Percentiles rank a stretch among this genome's conserved stretches.
Conservation (phyloP, 2,113 vertebrate species). For the Prietella phreatophila region DNA sequence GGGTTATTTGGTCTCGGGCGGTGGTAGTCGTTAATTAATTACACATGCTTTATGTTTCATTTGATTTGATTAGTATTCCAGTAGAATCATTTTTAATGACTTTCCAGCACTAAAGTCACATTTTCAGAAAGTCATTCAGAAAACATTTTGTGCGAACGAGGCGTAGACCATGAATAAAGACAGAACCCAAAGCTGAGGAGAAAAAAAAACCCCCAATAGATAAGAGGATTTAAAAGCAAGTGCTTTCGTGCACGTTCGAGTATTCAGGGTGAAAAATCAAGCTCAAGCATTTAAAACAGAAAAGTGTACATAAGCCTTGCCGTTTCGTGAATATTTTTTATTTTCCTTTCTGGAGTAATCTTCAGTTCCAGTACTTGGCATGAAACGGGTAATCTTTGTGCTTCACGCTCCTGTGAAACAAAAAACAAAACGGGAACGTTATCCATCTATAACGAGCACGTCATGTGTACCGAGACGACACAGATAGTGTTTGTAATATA, state of each 20-base stretch:
- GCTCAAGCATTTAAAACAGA: background rate
- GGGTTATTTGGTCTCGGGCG: background rate
- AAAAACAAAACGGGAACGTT: background rate
- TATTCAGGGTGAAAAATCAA: background rate
- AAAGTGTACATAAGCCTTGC: background rate
- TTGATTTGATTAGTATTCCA: background rate
- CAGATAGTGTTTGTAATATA: background rate
- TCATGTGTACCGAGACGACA: background rate
- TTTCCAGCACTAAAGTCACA: background rate
- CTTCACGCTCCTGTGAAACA: conserved; percentile 51
- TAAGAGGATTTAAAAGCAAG: background rate
- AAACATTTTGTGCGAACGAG: background rate
- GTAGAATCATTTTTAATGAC: background rate
- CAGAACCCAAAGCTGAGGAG: too few relatives aligned
- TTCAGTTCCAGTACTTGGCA: conserved; percentile 59
- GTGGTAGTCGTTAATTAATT: background rate
- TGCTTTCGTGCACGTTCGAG: background rate
- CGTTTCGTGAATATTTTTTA: background rate
- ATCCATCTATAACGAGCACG: background rate
- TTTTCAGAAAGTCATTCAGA: background rate
- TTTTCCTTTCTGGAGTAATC: background rate
- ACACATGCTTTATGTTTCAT: background rate
- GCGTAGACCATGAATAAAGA: background rate
- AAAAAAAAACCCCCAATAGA: background rate
- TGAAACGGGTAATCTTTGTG: conserved; percentile 72